Evolutionary conservation across 2,113 vertebrate species (phyloP).

Genomic region (Malurus alboscapulatus): DNA sequence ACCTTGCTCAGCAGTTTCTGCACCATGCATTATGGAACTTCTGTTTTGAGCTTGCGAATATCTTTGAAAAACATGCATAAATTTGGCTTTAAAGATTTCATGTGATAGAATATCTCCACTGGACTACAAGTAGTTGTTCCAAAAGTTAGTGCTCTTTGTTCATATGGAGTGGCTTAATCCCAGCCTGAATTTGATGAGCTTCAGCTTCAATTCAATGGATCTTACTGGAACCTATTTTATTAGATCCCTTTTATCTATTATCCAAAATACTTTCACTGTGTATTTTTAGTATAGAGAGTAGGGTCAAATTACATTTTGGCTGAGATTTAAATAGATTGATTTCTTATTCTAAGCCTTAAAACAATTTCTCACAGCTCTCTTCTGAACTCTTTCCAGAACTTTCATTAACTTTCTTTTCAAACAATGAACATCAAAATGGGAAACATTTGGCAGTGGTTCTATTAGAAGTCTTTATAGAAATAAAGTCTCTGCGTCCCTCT

Average conservation of each 20-base stretch:
- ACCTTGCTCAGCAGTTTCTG: slow-evolving; percentile 2
- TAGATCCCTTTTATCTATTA: slow-evolving; percentile 45
- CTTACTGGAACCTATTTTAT: slow-evolving; percentile 43
- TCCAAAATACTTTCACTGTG: slow-evolving; percentile 14
- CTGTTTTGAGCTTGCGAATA: slow-evolving; percentile 26
- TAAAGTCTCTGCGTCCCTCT: background rate
- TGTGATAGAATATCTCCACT: background rate
- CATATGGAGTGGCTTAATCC: slow-evolving; percentile 24
- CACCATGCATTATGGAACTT: background rate
- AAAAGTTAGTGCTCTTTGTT: slow-evolving; percentile 40
- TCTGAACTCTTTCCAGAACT: slow-evolving; percentile 39
- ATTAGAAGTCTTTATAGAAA: background rate
- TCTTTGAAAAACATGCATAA: slow-evolving; percentile 53
- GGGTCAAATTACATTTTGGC: slow-evolving; percentile 39
- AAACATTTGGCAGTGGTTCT: slow-evolving; percentile 20
- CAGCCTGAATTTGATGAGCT: slow-evolving; percentile 16
- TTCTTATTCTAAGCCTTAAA: slow-evolving; percentile 43
- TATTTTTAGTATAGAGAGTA: slow-evolving; percentile 12
- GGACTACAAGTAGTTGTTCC: background rate
- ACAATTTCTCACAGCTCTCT: slow-evolving; percentile 28
- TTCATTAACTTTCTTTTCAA: slow-evolving; percentile 44
- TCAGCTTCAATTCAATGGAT: slow-evolving; percentile 25
- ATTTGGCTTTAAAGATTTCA: slow-evolving; percentile 34
- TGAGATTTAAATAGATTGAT: slow-evolving; percentile 11
- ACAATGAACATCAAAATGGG: background rate